Base-by-base conservation (phyloP, 2,888 invertebrate genomes). In the Macropis europaea region DNA sequence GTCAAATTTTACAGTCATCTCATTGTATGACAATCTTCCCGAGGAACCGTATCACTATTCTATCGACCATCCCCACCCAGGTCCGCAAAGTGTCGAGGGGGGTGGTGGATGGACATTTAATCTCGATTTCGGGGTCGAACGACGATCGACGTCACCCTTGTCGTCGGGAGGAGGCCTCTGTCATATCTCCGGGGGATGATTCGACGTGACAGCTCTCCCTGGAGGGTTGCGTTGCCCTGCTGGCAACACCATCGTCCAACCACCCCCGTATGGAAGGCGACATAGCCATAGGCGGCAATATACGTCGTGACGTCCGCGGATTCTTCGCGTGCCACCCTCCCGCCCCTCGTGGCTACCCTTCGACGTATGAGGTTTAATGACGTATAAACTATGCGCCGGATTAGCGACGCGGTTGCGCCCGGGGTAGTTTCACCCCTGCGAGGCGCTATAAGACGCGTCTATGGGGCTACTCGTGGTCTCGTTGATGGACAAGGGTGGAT, bases 371-470 rank as follows among this genome's bases (percentile, higher is more conserved):
- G 84, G 88, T 89, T 90, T 89, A 90, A 89, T 89, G 89, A 90
- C 89, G 89, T 90, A 90, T 89, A 89, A 90, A 89, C 89, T 89
- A 89, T 89, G 89, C 88, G 88, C 75, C 80, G 89, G 89, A 90
- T 90, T 90, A 90, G 80, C 82, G 59, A 67, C 69, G 81, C 72
- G 81, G 80, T 80, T 80, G 72, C 56, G 53, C 52, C 53, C 40
- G 53, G 64, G 63, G 61, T 56, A 36, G 68, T 54, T 72, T 57
- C 69, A 43, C 67, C 50, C 66, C 77, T 36, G 28, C 53, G 53
- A 32, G 52, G 57, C 76, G 62, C 64, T 48, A 63, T 71, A 75
- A 79, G 79, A 77, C 54, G 67, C 52, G 45, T 60, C 56, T 53
- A 42, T 70, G 54, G 64, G 69, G 74, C 77, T 74, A 78, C 69